Conservation (phyloP, 2,113 vertebrate genomes). For the Serilophus lunatus region DNA sequence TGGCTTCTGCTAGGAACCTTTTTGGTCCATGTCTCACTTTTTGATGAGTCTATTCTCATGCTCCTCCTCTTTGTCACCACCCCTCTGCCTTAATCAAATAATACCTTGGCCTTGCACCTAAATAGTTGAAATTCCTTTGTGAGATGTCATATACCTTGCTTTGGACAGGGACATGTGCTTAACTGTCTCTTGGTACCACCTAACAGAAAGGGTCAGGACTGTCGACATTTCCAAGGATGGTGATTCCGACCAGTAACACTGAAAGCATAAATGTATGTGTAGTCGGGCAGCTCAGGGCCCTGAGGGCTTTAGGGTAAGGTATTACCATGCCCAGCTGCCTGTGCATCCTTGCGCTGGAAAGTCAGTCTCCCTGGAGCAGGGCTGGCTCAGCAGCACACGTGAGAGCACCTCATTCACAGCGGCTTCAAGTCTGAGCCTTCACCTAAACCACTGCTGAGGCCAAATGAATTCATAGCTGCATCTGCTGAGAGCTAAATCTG, state of each 20-base stretch:
- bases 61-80: background rate
- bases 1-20: background rate
- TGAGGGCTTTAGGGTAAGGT: background rate
- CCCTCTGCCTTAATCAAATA: conserved; percentile 14
- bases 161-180: background rate
- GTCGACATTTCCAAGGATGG: background rate
- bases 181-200: background rate
- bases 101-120: background rate
- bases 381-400: background rate
- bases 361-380: background rate
- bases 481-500: conserved; percentile 48
- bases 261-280: background rate
- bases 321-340: background rate
- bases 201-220: background rate
- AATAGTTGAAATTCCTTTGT: conserved; percentile 32
- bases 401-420: background rate
- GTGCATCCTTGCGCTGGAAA: background rate
- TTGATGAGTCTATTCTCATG: background rate
- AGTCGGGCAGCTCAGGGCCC: background rate
- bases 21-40: background rate
- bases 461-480: conserved; percentile 26
- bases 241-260: background rate
- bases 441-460: background rate
- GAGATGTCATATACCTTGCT: background rate
- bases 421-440: background rate